Evolutionary conservation across 2,113 vertebrate species (phyloP).

Genomic region (Alouatta palliata): DNA sequence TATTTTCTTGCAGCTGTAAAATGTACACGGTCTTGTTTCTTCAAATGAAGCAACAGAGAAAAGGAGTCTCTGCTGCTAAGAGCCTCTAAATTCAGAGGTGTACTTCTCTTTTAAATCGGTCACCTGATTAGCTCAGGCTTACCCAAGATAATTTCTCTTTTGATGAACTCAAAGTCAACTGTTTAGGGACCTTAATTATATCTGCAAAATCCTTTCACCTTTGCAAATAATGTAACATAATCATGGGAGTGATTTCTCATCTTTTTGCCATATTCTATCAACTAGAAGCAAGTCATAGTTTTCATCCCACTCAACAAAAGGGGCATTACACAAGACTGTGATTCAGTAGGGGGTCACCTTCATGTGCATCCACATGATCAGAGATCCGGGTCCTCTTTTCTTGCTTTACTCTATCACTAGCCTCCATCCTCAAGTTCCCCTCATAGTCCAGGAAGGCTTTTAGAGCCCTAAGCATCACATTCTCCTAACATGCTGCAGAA

Average conservation of each 20-base stretch:
- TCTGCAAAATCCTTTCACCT: background rate
- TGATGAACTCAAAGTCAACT: background rate
- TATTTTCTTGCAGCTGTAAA: background rate
- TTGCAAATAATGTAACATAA: background rate
- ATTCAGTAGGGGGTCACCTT: background rate
- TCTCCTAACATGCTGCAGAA: background rate
- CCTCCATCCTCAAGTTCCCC: background rate
- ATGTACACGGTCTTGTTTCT: background rate
- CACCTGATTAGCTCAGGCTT: background rate
- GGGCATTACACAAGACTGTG: background rate
- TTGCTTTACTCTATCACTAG: background rate
- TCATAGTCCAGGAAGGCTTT: background rate
- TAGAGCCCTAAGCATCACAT: background rate
- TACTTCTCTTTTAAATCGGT: background rate
- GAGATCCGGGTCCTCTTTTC: background rate
- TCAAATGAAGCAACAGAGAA: background rate
- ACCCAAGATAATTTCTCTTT: background rate
- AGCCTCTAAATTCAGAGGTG: background rate
- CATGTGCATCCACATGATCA: background rate
- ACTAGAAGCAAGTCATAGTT: background rate
- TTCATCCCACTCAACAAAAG: background rate
- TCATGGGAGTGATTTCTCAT: too few species aligned
- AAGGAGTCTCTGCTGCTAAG: background rate
- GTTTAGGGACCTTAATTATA: background rate
- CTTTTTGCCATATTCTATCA: background rate